phyloP scores from a whole-genome alignment of 1,140 invertebrate genomes.

The Paramacrobiotus metropolitanus region DNA sequence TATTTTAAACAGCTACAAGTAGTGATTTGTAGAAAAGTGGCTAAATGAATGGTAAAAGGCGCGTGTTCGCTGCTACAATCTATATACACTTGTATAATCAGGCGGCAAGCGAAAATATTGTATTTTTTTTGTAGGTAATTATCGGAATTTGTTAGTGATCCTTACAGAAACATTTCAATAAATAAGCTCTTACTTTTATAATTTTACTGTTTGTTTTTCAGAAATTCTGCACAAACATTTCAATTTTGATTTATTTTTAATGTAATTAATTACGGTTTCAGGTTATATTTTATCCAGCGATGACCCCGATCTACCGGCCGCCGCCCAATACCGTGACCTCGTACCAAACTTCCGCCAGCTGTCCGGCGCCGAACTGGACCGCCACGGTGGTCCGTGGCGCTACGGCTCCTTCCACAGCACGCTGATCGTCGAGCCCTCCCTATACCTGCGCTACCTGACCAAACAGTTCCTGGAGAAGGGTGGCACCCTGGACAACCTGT shows the following conservation, averaged over 20 bases:
- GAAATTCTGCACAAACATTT: background rate
- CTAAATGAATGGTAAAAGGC: too few relatives aligned
- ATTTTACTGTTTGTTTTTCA: background rate
- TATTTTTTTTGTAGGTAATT: too few relatives aligned
- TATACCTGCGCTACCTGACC: slow-evolving; percentile 3
- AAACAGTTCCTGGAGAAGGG: background rate
- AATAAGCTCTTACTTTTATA: background rate
- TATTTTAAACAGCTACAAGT: too few relatives aligned
- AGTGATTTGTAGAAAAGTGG: too few relatives aligned
- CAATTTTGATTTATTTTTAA: background rate
- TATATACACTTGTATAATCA: too few relatives aligned
- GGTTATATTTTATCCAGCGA: background rate
- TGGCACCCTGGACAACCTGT: slow-evolving; percentile 5
- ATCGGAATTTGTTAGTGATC: background rate
- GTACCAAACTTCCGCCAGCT: background rate
- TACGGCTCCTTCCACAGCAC: background rate
- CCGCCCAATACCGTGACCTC: slow-evolving; percentile 10
- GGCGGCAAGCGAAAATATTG: background rate
- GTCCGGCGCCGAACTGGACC: slow-evolving; percentile 6
- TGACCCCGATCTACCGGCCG: background rate
- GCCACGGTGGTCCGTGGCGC: background rate
- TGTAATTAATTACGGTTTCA: background rate
- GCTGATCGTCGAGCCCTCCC: background rate
- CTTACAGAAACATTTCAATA: background rate
- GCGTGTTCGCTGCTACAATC: too few relatives aligned